These are phyloP conservation scores for Homarus americanus DNA, from an alignment of 1,140 invertebrate species.

Conservation along the genomic window DNA sequence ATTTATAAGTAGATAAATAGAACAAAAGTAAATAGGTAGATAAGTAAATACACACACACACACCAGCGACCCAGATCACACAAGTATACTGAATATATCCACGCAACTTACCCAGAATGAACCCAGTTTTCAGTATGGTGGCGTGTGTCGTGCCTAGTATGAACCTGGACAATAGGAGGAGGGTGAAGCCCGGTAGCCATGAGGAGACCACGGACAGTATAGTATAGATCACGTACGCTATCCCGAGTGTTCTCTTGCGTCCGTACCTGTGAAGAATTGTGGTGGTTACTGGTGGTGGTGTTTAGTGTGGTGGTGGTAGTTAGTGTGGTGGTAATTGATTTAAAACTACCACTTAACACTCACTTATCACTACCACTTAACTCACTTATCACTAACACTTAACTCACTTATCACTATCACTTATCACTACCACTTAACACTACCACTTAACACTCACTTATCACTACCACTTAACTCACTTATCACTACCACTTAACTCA, in stretches of 20 bases:
- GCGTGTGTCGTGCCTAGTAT: conserved; percentile 13
- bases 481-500: no score
- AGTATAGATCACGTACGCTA: conserved; percentile 1
- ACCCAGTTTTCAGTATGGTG: conserved; percentile 8
- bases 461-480: no score
- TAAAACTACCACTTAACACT: no score
- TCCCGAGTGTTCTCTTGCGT: conserved; percentile 2
- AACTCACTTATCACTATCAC: no score
- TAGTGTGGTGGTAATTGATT: no score
- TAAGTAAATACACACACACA: no score
- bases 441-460: no score
- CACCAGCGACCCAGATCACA: background rate
- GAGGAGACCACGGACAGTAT: conserved; percentile 2
- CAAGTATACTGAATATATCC: background rate
- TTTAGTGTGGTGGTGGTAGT: no score
- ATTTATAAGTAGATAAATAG: background rate
- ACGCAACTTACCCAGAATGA: conserved; percentile 45
- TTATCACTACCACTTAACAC: no score
- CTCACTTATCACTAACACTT: no score
- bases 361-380: no score
- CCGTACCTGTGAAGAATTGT: conserved; percentile 16
- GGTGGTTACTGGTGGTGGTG: no score
- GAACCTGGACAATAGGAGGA: conserved; percentile 21
- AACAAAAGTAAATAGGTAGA: background rate
- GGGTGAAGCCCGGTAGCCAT: conserved; percentile 16